phyloP scores from a whole-genome alignment of 1,140 invertebrate species.

The Drosophila carrolli region DNA sequence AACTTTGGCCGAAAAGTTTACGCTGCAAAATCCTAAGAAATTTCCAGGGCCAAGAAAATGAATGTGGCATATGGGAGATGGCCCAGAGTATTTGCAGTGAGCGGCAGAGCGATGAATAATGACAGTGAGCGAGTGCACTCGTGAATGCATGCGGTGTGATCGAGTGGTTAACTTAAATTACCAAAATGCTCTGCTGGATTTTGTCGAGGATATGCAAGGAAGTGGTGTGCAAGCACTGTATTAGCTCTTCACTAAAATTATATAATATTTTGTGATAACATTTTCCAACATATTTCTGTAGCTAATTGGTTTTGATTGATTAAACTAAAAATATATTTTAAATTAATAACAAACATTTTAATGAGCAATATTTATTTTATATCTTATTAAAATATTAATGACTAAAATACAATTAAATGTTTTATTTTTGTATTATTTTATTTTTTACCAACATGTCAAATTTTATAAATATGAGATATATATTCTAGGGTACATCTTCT shows the following conservation, averaged over 20 bases:
- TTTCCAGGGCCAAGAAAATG: constrained; percentile 22
- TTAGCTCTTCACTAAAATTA: not conserved
- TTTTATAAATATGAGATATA: too few species aligned
- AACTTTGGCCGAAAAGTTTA: constrained; percentile 50
- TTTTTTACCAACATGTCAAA: too few species aligned
- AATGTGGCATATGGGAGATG: constrained; percentile 47
- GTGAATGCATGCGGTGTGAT: constrained; percentile 24
- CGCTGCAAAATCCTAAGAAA: constrained; percentile 13
- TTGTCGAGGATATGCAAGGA: not conserved
- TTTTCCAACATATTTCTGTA: too few species aligned
- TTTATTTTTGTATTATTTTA: too few species aligned
- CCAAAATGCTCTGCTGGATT: not conserved
- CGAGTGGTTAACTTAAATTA: constrained; percentile 32
- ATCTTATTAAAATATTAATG: too few species aligned
- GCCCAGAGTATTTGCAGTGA: constrained; percentile 6
- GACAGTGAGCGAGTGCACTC: constrained; percentile 40
- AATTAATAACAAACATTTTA: too few species aligned
- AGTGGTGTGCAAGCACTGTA: too few species aligned
- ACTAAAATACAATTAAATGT: too few species aligned
- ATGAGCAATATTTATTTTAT: too few species aligned
- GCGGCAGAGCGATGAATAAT: constrained; percentile 20
- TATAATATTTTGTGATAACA: not conserved
- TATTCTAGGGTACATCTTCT: too few species aligned
- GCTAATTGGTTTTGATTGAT: too few species aligned
- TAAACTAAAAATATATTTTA: too few species aligned